These are phyloP conservation scores for Lagorchestes hirsutus DNA, from an alignment of 2,797 vertebrate species.

Conservation along the genomic window DNA sequence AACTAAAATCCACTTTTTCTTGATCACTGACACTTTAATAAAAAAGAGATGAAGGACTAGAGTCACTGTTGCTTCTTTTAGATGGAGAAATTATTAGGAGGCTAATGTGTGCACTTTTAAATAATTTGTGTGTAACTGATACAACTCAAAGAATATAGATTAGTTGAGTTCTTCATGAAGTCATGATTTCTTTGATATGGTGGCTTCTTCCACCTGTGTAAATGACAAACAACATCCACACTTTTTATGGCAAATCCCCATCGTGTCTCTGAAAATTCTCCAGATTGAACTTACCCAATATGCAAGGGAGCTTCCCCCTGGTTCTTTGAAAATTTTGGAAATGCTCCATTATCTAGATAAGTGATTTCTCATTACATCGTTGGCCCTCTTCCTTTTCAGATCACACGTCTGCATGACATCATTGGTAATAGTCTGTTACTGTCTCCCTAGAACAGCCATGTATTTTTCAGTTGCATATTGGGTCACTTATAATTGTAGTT, in stretches of 20 bases:
- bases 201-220: not conserved
- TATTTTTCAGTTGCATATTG: not conserved
- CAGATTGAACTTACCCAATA: not conserved
- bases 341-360: not conserved
- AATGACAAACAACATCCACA: not conserved
- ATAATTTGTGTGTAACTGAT: not conserved
- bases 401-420: not conserved
- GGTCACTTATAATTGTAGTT: not conserved
- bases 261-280: not conserved
- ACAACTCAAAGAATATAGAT: not conserved
- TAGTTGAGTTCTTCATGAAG: not conserved
- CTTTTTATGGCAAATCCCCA: not conserved
- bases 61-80: constrained; percentile 31
- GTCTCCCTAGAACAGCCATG: not conserved
- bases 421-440: not conserved
- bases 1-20: not conserved
- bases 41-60: not conserved
- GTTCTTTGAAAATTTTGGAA: not conserved
- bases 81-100: constrained; percentile 18
- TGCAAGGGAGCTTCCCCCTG: not conserved
- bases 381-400: not conserved
- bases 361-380: not conserved
- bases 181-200: not conserved
- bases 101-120: not conserved
- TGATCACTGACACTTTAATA: not conserved